Conservation (phyloP, 1,140 invertebrate species). For the Ceratina japonica region DNA sequence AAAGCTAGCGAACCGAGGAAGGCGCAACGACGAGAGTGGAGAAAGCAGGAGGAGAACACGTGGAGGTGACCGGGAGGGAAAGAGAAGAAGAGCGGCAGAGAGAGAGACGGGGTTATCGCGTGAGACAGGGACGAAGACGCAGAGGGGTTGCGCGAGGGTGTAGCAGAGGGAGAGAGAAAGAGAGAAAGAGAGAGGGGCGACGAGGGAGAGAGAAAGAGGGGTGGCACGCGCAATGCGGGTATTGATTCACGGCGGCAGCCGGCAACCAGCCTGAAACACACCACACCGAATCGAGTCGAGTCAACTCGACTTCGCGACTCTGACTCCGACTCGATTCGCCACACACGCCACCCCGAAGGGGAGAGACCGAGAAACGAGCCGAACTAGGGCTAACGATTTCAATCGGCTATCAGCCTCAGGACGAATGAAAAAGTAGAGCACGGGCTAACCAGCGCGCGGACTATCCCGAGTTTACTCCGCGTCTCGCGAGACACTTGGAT, state of each 20-base stretch:
- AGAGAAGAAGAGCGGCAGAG: constrained; percentile 63
- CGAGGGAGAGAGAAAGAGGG: constrained; percentile 69
- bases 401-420: no score
- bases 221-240: constrained; percentile 80
- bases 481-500: no score
- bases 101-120: constrained; percentile 64
- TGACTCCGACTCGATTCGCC: constrained; percentile 71
- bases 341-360: constrained; percentile 20
- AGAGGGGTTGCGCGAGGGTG: constrained; percentile 62
- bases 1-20: no score
- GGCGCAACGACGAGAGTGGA: no score
- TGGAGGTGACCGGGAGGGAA: constrained; percentile 22
- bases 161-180: constrained; percentile 49
- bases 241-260: constrained; percentile 78
- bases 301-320: constrained; percentile 70
- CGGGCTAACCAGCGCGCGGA: no score
- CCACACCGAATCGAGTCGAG: constrained; percentile 56
- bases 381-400: not conserved
- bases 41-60: constrained; percentile 49
- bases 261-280: constrained; percentile 70
- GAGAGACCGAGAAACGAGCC: not conserved
- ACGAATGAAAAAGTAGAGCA: no score
- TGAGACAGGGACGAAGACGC: constrained; percentile 61
- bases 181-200: constrained; percentile 3
- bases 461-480: no score